phyloP scores from a whole-genome alignment of 2,888 invertebrate genomes.

The Agrochola lota region DNA sequence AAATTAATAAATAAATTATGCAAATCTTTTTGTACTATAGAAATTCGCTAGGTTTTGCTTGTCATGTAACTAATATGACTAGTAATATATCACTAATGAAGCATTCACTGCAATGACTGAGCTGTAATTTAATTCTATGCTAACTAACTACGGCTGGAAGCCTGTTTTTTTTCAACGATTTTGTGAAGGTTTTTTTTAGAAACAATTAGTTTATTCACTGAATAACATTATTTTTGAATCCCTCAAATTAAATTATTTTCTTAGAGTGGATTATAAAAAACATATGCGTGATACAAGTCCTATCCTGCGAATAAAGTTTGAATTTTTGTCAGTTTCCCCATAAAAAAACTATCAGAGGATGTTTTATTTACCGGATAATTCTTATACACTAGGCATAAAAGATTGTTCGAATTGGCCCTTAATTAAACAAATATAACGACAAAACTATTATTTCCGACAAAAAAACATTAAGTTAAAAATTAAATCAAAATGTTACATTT shows the following conservation, averaged over 20 bases:
- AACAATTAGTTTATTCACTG: background rate
- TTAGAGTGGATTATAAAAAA: background rate
- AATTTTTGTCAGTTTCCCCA: background rate
- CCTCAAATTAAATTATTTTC: background rate
- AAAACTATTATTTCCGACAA: background rate
- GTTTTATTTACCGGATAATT: background rate
- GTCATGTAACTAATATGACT: constrained; percentile 28
- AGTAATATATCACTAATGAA: constrained; percentile 46
- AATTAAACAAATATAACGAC: background rate
- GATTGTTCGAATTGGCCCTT: background rate
- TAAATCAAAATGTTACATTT: constrained; percentile 52
- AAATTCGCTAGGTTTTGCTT: constrained; percentile 38
- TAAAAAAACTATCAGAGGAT: background rate
- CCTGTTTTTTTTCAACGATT: background rate
- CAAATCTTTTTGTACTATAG: constrained; percentile 6
- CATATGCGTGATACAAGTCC: background rate
- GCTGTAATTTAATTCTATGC: constrained; percentile 35
- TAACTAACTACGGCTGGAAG: background rate
- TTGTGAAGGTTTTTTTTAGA: background rate
- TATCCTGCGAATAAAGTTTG: background rate
- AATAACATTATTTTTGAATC: background rate
- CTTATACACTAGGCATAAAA: background rate
- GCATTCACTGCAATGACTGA: constrained; percentile 50
- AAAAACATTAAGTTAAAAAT: constrained; percentile 28
- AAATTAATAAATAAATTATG: constrained; percentile 23